These are phyloP conservation scores for Glyphotaelius pellucidus DNA, from an alignment of 2,888 invertebrate genomes.

Conservation along the genomic window DNA sequence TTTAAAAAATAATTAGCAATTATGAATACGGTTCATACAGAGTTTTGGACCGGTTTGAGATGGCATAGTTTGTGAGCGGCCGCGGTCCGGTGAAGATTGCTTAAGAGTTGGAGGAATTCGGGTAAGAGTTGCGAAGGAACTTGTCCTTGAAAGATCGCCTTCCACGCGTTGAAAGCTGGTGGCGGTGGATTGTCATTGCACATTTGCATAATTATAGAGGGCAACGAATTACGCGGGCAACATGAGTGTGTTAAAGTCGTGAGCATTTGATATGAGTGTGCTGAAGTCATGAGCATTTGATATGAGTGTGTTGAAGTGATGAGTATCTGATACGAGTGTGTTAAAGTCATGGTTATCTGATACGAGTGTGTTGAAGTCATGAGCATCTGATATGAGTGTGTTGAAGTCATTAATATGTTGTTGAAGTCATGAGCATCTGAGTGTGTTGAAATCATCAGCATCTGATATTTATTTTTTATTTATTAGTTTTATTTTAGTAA, in stretches of 20 bases:
- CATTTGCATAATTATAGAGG: background rate
- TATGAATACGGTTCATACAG: background rate
- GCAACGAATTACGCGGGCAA: background rate
- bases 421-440: no score
- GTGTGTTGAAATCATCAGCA: no score
- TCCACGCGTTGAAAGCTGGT: background rate
- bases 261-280: background rate
- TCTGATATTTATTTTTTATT: no score
- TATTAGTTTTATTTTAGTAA: no score
- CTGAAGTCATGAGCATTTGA: no score
- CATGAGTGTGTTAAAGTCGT: background rate
- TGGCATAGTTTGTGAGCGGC: conserved; percentile 24
- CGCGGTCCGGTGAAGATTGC: conserved; percentile 10
- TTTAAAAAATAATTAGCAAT: conserved; percentile 11
- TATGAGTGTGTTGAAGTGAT: no score
- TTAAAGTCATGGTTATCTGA: no score
- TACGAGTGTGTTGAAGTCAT: no score
- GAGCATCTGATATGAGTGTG: no score
- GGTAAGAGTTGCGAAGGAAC: conserved; percentile 19
- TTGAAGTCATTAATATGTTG: no score
- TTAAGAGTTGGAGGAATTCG: conserved; percentile 27
- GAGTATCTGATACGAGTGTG: no score
- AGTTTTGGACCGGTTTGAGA: conserved; percentile 32
- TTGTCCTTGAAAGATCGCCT: conserved; percentile 21
- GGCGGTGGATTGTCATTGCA: background rate